Percentiles rank a stretch among this genome's conserved stretches.
Conservation (phyloP, 1,140 invertebrate genomes). For the Macrotrachela quadricornifera region DNA sequence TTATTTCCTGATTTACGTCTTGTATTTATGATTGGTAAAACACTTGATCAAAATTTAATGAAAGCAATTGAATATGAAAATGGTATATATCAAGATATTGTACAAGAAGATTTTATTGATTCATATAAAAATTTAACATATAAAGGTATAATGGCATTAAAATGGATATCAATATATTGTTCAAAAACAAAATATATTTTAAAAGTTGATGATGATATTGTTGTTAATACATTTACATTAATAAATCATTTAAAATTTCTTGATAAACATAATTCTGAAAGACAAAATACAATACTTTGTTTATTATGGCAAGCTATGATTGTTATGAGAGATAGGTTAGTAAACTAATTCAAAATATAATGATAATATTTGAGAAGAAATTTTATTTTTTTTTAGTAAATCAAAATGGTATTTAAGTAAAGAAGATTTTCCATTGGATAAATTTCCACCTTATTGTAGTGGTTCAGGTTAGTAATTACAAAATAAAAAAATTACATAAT, state of each 20-base stretch:
- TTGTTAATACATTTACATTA: constrained; percentile 10
- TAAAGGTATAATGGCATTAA: constrained; percentile 62
- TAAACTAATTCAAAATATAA: too few species aligned
- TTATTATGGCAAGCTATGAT: constrained; percentile 20
- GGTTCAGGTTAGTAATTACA: too few species aligned
- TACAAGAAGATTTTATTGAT: constrained; percentile 39
- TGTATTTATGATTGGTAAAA: background rate
- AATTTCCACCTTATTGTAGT: constrained; percentile 30
- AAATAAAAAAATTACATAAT: too few species aligned
- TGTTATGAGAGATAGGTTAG: constrained; percentile 17
- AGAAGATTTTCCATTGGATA: constrained; percentile 21
- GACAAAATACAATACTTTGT: constrained; percentile 16
- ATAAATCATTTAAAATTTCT: background rate
- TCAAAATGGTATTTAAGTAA: constrained; percentile 31
- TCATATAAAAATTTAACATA: constrained; percentile 62
- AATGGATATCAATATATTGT: constrained; percentile 46
- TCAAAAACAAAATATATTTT: constrained; percentile 42
- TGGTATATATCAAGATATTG: constrained; percentile 22
- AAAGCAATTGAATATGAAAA: too few species aligned
- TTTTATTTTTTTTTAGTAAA: constrained; percentile 8
- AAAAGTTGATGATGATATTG: constrained; percentile 44
- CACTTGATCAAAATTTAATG: background rate
- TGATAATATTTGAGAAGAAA: too few species aligned
- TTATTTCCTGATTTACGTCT: background rate
- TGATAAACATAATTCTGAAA: background rate